Conservation (phyloP, 2,888 invertebrate genomes). For the Linnaemya tessellans region DNA sequence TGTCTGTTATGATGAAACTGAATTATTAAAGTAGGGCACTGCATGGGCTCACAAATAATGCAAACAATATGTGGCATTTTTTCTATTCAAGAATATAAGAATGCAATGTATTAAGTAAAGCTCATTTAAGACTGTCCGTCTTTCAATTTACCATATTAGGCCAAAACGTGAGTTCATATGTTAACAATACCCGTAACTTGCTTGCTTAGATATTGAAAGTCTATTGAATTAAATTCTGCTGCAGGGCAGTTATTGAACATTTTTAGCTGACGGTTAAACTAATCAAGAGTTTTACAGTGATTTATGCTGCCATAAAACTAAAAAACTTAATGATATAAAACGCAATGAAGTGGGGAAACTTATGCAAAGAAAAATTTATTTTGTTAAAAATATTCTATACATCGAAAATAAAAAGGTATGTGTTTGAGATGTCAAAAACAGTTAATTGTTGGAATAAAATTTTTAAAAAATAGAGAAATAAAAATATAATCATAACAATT, state of each 20-base stretch:
- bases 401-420: no score
- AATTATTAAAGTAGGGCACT: not conserved
- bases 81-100: not conserved
- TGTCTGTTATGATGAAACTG: not conserved
- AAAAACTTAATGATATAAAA: no score
- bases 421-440: no score
- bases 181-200: slow-evolving; percentile 56
- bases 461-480: not conserved
- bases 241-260: not conserved
- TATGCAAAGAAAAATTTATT: no score
- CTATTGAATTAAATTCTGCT: slow-evolving; percentile 19
- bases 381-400: not conserved
- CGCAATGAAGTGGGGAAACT: no score
- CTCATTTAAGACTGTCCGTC: no score
- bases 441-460: no score
- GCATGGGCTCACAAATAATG: not conserved
- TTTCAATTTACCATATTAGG: slow-evolving; percentile 58
- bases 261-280: not conserved
- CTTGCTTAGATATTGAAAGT: not conserved
- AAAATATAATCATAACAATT: no score
- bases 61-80: not conserved
- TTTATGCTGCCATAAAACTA: not conserved
- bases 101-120: not conserved
- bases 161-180: slow-evolving; percentile 74
- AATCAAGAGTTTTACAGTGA: slow-evolving; percentile 10